Percentiles rank a stretch among this genome's conserved stretches.
Evolutionary conservation across 1,140 invertebrate species (phyloP).

Genomic region (Micrasema longulum): DNA sequence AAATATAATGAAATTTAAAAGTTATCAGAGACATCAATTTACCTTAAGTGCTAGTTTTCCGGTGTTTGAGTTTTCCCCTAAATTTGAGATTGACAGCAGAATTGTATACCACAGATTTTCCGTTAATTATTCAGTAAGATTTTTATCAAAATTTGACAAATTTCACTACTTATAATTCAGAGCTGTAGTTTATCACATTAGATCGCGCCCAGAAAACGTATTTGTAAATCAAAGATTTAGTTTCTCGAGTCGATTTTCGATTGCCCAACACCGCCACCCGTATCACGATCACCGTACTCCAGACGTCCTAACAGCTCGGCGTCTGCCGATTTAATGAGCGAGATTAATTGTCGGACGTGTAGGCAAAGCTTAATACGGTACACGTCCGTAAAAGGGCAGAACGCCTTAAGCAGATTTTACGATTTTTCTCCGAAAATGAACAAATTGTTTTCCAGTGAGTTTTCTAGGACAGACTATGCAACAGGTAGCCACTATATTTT

Average conservation of each 20-base stretch:
- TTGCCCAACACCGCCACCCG: neutral
- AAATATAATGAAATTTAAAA: neutral
- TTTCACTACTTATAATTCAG: too few relatives aligned
- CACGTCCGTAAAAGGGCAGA: neutral
- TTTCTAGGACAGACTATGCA: too few relatives aligned
- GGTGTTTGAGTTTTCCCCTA: neutral
- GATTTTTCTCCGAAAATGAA: too few relatives aligned
- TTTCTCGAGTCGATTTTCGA: neutral
- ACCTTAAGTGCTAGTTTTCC: constrained; percentile 11
- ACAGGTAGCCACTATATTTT: too few relatives aligned
- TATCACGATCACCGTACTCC: neutral
- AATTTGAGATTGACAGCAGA: neutral
- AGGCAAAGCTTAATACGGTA: constrained; percentile 3
- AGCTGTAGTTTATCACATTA: too few relatives aligned
- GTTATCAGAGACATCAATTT: neutral
- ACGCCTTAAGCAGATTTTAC: neutral
- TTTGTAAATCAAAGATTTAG: too few relatives aligned
- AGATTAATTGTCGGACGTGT: constrained; percentile 27
- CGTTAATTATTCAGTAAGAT: too few relatives aligned
- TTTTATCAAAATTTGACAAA: too few relatives aligned
- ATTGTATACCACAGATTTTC: too few relatives aligned
- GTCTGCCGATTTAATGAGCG: constrained; percentile 28
- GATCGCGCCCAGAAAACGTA: too few relatives aligned
- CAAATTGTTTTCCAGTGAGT: too few relatives aligned
- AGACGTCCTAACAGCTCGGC: constrained; percentile 13